These are phyloP conservation scores for Lophochroa leadbeateri DNA, from an alignment of 2,113 vertebrate species.

Conservation along the genomic window DNA sequence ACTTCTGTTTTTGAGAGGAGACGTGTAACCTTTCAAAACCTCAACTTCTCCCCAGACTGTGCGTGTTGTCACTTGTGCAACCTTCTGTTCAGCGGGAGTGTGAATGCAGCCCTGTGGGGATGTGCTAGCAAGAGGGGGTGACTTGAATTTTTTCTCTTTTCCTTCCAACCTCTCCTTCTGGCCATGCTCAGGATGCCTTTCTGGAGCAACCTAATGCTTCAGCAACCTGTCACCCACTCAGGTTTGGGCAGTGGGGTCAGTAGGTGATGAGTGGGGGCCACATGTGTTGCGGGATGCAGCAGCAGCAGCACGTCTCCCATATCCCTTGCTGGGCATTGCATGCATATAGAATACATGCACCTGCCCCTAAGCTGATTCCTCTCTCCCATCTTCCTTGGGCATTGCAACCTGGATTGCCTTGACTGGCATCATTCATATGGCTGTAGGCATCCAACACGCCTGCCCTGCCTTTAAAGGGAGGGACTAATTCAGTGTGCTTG, in stretches of 20 bases:
- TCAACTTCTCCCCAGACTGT: not conserved
- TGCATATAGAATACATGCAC: not conserved
- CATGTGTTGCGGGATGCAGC: accelerated
- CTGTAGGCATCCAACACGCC: not conserved
- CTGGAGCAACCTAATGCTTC: not conserved
- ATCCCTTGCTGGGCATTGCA: accelerated
- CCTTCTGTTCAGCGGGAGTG: constrained; percentile 40
- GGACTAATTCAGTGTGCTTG: not conserved
- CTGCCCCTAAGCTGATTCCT: not conserved
- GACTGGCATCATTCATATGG: accelerated
- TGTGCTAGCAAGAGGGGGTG: not conserved
- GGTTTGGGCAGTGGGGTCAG: not conserved
- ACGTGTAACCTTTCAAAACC: constrained; percentile 18
- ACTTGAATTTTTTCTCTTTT: constrained; percentile 1
- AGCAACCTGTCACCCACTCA: not conserved
- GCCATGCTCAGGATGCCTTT: not conserved
- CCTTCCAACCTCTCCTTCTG: constrained; percentile 2
- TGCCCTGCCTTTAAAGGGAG: not conserved
- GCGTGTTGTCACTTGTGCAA: constrained; percentile 1
- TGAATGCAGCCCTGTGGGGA: constrained; percentile 25
- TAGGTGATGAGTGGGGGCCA: not conserved
- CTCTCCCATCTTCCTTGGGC: not conserved
- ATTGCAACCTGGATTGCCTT: not conserved
- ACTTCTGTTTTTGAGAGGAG: constrained; percentile 19
- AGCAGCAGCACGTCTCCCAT: accelerated